Conservation (phyloP, 92 coral and sea anemone genomes). For the Paramuricea clavata region DNA sequence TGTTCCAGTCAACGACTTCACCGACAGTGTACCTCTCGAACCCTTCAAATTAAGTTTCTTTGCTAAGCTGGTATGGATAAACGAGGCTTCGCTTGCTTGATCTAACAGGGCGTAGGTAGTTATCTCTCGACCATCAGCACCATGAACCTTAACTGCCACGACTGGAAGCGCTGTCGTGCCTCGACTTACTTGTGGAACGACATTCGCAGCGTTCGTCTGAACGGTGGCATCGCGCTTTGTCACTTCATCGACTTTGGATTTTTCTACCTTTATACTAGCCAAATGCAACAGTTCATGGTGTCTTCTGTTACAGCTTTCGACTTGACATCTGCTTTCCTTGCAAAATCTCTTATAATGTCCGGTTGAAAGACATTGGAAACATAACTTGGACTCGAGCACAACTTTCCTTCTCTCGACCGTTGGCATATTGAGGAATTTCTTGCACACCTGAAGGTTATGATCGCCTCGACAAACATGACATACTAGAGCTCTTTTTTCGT, state of each 20-base stretch:
- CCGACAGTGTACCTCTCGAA: constrained; percentile 16
- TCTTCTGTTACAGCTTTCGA: neutral
- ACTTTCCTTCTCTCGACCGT: neutral
- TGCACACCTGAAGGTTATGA: neutral
- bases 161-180: constrained; percentile 4
- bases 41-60: neutral
- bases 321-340: neutral
- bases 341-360: neutral
- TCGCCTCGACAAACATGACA: neutral
- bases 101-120: neutral
- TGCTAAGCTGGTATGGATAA: constrained; percentile 22
- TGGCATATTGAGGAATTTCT: too few species aligned
- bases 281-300: neutral
- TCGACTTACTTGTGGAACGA: neutral
- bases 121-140: neutral
- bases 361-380: neutral
- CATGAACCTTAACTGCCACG: constrained; percentile 4
- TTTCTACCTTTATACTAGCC: neutral
- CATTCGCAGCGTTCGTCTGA: neutral
- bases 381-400: neutral
- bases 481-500: neutral
- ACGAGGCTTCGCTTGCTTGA: constrained; percentile 33
- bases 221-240: neutral
- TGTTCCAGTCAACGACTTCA: constrained; percentile 14
- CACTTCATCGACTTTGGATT: neutral